These are phyloP conservation scores for Philopedon plagiatum DNA, from an alignment of 2,888 invertebrate genomes.

Conservation along the genomic window DNA sequence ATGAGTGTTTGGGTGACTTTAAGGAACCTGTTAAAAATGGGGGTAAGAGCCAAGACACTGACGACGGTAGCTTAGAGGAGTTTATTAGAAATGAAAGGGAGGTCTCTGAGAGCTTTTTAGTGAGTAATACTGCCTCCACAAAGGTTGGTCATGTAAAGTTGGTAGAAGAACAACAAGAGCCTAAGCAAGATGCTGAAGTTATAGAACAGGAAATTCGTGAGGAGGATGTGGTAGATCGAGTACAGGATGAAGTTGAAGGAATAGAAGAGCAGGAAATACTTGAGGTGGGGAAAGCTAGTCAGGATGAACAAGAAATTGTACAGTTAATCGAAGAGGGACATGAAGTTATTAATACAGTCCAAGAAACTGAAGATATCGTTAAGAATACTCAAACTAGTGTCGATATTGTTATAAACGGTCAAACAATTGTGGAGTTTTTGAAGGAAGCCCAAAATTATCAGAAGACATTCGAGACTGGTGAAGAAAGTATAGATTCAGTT, in stretches of 20 bases:
- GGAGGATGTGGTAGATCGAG: conserved; percentile 32
- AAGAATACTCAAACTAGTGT: neutral
- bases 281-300: neutral
- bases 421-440: neutral
- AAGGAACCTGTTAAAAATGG: conserved; percentile 37
- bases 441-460: neutral
- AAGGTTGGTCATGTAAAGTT: neutral
- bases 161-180: too few species aligned
- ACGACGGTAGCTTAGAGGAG: conserved; percentile 50
- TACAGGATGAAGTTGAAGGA: conserved; percentile 10
- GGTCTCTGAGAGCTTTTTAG: conserved; percentile 41
- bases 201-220: conserved; percentile 34
- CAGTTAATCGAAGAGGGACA: neutral
- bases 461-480: neutral
- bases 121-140: conserved; percentile 6
- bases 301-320: neutral
- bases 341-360: neutral
- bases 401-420: neutral
- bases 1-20: conserved; percentile 49
- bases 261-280: neutral
- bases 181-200: conserved; percentile 18
- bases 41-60: conserved; percentile 30
- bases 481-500: neutral
- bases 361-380: neutral
- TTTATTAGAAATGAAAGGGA: conserved; percentile 46